Base-by-base conservation (phyloP, 37 sponge, comb jelly and placozoan species). In the Amphimedon queenslandica region DNA sequence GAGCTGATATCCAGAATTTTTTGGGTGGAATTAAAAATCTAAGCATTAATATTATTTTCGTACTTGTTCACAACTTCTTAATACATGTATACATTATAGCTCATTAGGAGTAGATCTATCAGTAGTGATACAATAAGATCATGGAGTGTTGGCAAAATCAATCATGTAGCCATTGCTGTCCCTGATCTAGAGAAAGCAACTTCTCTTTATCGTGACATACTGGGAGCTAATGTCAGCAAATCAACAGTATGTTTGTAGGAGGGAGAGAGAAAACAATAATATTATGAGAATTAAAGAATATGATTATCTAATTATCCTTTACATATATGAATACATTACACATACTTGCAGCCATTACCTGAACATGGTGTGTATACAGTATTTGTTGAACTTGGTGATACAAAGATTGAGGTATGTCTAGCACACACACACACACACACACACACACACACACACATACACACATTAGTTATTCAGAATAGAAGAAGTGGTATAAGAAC, bases 331-430 rank as follows among this genome's bases (percentile, higher is more conserved):
- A n/a, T n/a, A n/a, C n/a, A n/a, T n/a, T n/a, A n/a, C n/a, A n/a
- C n/a, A n/a, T n/a, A n/a, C n/a, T 60, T 94, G 98, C 27, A 94
- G 93, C 56, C 81, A 85, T 83, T 93, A 11, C 94, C 94, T 58
- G 98, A 91, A 47, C 98, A 97, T 63, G 98, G 98, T 29, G 98
- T 97, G 40, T 85, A 86, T 42, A 94, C 95, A 3, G 98, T 97
- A 65, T 97, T 97, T 83, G 76, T 97, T 1, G 70, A 96, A 41
- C 83, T 96, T 16, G 94, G 82, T 37, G 93, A 96, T 76, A 96
- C 97, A 1, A 96, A 96, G 37, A 71, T 96, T 39, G 97, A 96
- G 89, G 89, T 88, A 55, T 4, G 56, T 31, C n/a, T n/a, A n/a
- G n/a, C n/a, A n/a, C n/a, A n/a, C n/a, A n/a, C 28, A 28, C 24